A percentile compares a stretch with the other conserved stretches of the same genome.
phyloP scores from a whole-genome alignment of 2,113 vertebrate genomes.

The Phrynosoma blainvillii region DNA sequence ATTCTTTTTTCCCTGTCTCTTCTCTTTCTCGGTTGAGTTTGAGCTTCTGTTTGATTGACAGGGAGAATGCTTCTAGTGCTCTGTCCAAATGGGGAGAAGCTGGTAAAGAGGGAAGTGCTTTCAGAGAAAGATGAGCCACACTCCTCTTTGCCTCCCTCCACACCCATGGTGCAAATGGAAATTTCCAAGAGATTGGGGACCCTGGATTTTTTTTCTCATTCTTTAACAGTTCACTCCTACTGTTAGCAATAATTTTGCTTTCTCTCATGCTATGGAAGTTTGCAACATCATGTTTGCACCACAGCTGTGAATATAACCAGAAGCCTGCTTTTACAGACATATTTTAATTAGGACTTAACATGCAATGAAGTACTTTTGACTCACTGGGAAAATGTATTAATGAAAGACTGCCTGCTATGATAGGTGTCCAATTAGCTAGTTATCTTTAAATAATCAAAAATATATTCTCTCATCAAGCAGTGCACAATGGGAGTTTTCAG shows the following conservation, averaged over 20 bases:
- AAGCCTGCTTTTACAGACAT: fast-evolving
- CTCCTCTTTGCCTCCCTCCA: no score
- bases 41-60: no score
- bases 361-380: not conserved
- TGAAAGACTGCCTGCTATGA: slow-evolving; percentile 25
- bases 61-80: no score
- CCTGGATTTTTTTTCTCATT: not conserved
- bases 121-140: no score
- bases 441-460: slow-evolving; percentile 35
- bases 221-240: not conserved
- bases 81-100: no score
- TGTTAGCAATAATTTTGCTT: not conserved
- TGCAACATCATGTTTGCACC: fast-evolving
- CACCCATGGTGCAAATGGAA: no score
- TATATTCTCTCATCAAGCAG: not conserved
- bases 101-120: no score
- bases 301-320: fast-evolving
- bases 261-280: not conserved
- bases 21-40: no score
- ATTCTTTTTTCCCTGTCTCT: no score
- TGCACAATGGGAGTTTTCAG: not conserved
- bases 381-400: slow-evolving; percentile 46
- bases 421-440: slow-evolving; percentile 44
- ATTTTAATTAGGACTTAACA: not conserved
- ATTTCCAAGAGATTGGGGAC: no score